Percentiles rank a stretch among this genome's conserved stretches.
phyloP scores from a whole-genome alignment of 2,797 vertebrate species.

The Propithecus perrieri region DNA sequence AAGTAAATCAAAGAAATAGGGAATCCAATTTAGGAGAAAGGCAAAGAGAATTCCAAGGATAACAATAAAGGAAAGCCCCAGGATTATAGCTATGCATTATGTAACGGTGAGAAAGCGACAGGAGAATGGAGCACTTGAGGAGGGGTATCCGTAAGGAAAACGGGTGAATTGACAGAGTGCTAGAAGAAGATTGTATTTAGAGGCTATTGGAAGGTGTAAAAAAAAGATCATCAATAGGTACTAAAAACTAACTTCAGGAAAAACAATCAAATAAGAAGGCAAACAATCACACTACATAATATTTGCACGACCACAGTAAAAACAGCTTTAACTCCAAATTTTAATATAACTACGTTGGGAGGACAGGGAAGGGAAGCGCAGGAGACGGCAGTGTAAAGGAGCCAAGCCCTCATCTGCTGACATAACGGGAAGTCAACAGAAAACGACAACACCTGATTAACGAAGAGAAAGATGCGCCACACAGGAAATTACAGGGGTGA shows the following conservation, averaged over 20 bases:
- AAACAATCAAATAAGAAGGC: background rate
- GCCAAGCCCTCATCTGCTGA: background rate
- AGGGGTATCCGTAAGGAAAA: background rate
- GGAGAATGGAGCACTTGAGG: background rate
- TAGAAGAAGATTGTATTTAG: background rate
- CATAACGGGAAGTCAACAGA: background rate
- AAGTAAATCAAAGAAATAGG: background rate
- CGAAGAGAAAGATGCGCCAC: background rate
- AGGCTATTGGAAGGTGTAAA: background rate
- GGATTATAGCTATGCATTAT: background rate
- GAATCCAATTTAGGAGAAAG: background rate
- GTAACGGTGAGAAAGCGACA: background rate
- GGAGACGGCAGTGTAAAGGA: background rate
- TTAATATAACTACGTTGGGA: background rate
- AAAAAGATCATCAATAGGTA: background rate
- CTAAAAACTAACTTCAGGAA: background rate
- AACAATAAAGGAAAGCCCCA: background rate
- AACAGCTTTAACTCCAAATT: background rate
- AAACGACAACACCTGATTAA: background rate
- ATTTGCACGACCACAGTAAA: background rate
- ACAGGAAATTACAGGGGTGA: background rate
- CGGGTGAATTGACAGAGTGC: background rate
- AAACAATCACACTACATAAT: background rate
- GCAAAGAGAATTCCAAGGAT: background rate
- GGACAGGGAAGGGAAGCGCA: background rate